Percentiles rank a stretch among this genome's conserved stretches.
phyloP scores from a whole-genome alignment of 2,113 vertebrate genomes.

The Kryptolebias marmoratus region DNA sequence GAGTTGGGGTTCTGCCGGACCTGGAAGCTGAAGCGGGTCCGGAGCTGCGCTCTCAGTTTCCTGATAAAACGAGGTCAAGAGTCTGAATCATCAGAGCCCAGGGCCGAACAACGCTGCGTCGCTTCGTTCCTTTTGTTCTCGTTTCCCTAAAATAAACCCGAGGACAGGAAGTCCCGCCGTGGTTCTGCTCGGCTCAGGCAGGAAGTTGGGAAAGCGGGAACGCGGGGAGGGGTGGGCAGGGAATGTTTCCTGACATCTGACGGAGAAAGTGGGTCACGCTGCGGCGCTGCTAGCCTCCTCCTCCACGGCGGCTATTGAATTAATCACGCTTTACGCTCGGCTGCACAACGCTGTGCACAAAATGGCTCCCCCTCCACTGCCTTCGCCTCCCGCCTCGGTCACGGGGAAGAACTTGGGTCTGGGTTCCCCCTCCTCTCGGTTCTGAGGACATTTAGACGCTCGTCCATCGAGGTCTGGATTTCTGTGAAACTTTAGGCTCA shows the following conservation, averaged over 20 bases:
- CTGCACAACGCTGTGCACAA: slow-evolving; percentile 79
- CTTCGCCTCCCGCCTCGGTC: background rate
- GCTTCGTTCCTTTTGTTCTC: background rate
- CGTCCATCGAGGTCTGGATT: background rate
- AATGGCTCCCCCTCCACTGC: slow-evolving; percentile 56
- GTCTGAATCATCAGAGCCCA: slow-evolving; percentile 66
- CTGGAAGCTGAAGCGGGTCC: slow-evolving; percentile 37
- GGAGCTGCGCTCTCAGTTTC: slow-evolving; percentile 36
- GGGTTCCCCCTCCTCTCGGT: slow-evolving; percentile 13
- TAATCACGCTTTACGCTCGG: slow-evolving; percentile 92
- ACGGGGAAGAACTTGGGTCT: slow-evolving; percentile 54
- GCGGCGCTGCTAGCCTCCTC: slow-evolving; percentile 86
- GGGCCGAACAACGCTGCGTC: slow-evolving; percentile 53
- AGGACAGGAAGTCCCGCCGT: background rate
- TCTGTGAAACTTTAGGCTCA: background rate
- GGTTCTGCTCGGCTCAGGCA: slow-evolving; percentile 9
- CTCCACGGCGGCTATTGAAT: slow-evolving; percentile 91
- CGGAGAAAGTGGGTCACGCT: slow-evolving; percentile 93
- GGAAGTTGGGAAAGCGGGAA: slow-evolving; percentile 43
- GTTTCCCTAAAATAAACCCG: background rate
- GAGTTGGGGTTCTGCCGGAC: slow-evolving; percentile 40
- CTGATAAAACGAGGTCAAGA: slow-evolving; percentile 72
- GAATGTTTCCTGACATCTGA: slow-evolving; percentile 81
- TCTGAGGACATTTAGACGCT: slow-evolving; percentile 44
- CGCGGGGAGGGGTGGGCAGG: slow-evolving; percentile 31